Evolutionary conservation across 2,797 vertebrate genomes (phyloP), one percentile per base, ranked within the genome.

Genomic region (Premnoplex brunnescens): DNA sequence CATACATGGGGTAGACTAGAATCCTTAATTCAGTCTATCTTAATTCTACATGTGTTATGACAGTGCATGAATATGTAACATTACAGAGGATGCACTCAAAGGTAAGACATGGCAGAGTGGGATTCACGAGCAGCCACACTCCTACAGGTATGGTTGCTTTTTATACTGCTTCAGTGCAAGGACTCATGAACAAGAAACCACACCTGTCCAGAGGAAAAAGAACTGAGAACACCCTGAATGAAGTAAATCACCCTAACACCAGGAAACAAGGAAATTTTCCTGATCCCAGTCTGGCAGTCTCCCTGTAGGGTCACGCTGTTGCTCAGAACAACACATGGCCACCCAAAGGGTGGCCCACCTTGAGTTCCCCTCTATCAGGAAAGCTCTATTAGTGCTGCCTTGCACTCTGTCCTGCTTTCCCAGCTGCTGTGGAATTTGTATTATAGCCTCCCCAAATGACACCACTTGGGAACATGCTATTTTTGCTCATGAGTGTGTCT

Each of bases 401-500:
- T 46, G 22, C 52, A 88, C 44, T n/a, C 54, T 39, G 27, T 60
- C 44, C 63, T 87, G 77, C 44, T 66, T 81, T 63, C 17, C 34
- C 34, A 56, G 63, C 23, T 73, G 56, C 60, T 4, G 5, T 6
- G 7, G 14, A 78, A 88, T 62, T 82, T 69, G 67, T 85, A 85
- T 34, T 79, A 79, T 44, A 85, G 46, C 14, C 68, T 87, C 9
- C 36, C n/a, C 64, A 87, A 15, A 76, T 20, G 2, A 85, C 67
- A 74, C 22, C 68, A 67, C 80, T 64, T 77, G 67, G 37, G 36
- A 95, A 88, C 0, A 0, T n/a, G 41, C 22, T 91, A 71, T 64
- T 94, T 93, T 80, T 83, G 68, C 41, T 80, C 34, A 44, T 36
- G 26, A 84, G 30, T n/a, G 9, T 60, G 48, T 88, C 55, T 76